phyloP scores from a whole-genome alignment of 2,888 invertebrate species.

The Rotaria macrura region DNA sequence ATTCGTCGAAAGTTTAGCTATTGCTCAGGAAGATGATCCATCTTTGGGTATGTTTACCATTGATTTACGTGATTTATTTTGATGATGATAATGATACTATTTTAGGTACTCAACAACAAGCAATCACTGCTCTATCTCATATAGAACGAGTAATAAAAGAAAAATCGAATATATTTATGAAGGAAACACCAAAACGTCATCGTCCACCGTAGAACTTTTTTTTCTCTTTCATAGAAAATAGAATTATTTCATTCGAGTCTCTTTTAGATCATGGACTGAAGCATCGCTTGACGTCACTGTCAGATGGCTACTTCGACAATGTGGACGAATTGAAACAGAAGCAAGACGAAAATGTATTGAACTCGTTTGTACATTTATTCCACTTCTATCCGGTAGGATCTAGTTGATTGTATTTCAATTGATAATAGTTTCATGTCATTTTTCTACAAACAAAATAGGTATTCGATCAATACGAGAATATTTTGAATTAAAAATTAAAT shows the following conservation, averaged over 20 bases:
- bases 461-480: conserved; percentile 18
- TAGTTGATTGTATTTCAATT: neutral
- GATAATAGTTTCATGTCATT: too few relatives aligned
- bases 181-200: conserved; percentile 37
- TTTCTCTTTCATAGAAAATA: too few relatives aligned
- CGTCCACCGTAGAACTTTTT: conserved; percentile 38
- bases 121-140: conserved; percentile 55
- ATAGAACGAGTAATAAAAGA: conserved; percentile 57
- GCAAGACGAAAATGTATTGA: conserved; percentile 49
- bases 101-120: conserved; percentile 52
- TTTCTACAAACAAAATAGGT: neutral
- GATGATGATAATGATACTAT: too few relatives aligned
- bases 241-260: too few relatives aligned
- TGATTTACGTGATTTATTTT: too few relatives aligned
- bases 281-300: conserved; percentile 25
- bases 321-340: conserved; percentile 49
- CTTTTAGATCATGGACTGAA: conserved; percentile 26
- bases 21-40: conserved; percentile 51
- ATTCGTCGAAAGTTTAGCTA: conserved; percentile 58
- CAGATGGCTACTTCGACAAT: conserved; percentile 47
- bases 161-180: conserved; percentile 41
- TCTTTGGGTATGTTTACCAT: conserved; percentile 34
- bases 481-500: conserved; percentile 36
- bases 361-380: conserved; percentile 22
- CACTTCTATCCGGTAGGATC: neutral